These are phyloP conservation scores for Aporophyla lueneburgensis DNA, from an alignment of 2,888 invertebrate species.

Conservation along the genomic window DNA sequence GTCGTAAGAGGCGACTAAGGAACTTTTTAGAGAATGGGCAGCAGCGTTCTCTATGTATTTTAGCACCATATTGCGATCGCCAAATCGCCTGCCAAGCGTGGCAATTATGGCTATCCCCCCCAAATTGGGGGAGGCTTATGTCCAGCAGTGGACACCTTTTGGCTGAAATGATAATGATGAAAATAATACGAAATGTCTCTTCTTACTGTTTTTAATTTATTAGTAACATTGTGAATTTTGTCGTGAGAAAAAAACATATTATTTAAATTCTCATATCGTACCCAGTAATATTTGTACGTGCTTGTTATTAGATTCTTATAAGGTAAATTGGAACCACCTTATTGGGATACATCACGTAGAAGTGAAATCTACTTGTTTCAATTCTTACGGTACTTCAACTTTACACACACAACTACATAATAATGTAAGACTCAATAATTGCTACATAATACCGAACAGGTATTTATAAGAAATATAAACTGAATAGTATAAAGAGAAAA, in stretches of 20 bases:
- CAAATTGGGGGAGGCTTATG: too few species aligned
- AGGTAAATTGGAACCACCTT: conserved; percentile 42
- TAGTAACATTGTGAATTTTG: neutral
- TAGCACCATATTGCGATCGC: too few species aligned
- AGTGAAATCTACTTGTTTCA: conserved; percentile 21
- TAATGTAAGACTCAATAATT: neutral
- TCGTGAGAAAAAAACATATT: conserved; percentile 36
- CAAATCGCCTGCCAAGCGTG: too few species aligned
- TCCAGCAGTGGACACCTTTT: too few species aligned
- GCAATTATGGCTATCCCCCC: too few species aligned
- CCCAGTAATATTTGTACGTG: conserved; percentile 36
- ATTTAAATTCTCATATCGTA: neutral
- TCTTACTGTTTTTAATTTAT: too few species aligned
- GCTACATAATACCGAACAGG: neutral
- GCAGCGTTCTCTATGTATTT: too few species aligned
- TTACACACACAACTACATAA: neutral
- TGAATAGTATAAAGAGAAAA: too few species aligned
- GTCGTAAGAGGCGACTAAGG: too few species aligned
- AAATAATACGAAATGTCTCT: too few species aligned
- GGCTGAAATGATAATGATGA: too few species aligned
- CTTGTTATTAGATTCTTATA: conserved; percentile 43
- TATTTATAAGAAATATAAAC: neutral
- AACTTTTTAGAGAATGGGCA: too few species aligned
- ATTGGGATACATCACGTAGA: conserved; percentile 25
- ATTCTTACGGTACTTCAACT: conserved; percentile 9